These are phyloP conservation scores for Sciurus niger DNA, from an alignment of 2,113 vertebrate genomes.

Conservation along the genomic window DNA sequence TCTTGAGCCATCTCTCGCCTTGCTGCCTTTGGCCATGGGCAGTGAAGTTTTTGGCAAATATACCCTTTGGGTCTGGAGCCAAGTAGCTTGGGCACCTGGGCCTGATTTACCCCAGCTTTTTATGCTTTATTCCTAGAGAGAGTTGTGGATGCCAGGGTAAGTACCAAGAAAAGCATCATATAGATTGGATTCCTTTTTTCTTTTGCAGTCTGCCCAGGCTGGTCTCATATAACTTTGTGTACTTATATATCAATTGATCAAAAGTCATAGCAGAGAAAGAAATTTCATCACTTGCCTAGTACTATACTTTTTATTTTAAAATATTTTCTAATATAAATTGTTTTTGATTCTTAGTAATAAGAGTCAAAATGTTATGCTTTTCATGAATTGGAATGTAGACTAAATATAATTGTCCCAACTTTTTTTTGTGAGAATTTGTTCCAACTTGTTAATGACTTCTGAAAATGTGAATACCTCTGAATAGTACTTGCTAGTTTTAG, in stretches of 20 bases:
- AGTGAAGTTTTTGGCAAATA: slow-evolving; percentile 53
- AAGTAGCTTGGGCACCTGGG: slow-evolving; percentile 62
- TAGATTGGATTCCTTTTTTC: background rate
- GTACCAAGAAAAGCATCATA: background rate
- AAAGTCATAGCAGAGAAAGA: background rate
- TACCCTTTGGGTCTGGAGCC: background rate
- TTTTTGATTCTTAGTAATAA: slow-evolving; percentile 39
- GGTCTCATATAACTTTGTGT: background rate
- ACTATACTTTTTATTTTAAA: slow-evolving; percentile 17
- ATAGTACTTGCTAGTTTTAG: background rate
- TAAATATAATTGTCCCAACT: background rate
- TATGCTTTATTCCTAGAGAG: slow-evolving; percentile 59
- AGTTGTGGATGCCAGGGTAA: background rate
- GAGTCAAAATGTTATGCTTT: background rate
- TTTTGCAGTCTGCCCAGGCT: background rate
- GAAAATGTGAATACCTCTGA: slow-evolving; percentile 18
- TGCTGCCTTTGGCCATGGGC: background rate
- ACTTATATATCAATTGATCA: slow-evolving; percentile 1
- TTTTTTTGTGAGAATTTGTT: slow-evolving; percentile 61
- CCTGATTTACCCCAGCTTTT: slow-evolving; percentile 30
- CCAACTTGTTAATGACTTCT: slow-evolving; percentile 20
- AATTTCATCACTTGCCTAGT: background rate
- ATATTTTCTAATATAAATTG: background rate
- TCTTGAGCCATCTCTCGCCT: background rate
- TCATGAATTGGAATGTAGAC: slow-evolving; percentile 37